Evolutionary conservation across 2,113 vertebrate species (phyloP), one percentile per base, ranked within the genome.

Genomic region (Tretioscincus oriximinensis): DNA sequence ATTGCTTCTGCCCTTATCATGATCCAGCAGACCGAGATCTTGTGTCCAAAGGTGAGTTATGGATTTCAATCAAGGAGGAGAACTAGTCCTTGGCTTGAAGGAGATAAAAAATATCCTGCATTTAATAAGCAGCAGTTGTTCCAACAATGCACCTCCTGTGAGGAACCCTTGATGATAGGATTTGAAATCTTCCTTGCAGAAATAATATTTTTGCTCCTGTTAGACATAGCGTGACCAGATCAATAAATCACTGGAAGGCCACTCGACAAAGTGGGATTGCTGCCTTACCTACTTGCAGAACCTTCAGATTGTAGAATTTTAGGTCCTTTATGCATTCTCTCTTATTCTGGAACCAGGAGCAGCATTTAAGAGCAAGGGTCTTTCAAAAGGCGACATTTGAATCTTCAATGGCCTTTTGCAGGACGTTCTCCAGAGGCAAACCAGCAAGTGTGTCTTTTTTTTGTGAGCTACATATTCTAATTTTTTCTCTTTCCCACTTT

Each of bases 21-120:
- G 97, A 97, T 99, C 93, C 98, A 99, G 81, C 98, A 99, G 94
- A 97, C 96, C 1, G 98, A 99, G 88, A 95, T 99, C 87, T 99
- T 98, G 80, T 99, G 98, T 93, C 98, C 98, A 77, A 99, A 99
- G 96, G 98, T 99, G 91, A 90, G 93, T 16, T 18, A 18, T 0
- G 7, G 80, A 18, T 77, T 69, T 65, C 1, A 49, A 9, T 22
- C 1, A 0, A 11, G 3, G 66, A 66, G 5, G 71, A 73, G 80
- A 73, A 78, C 70, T 61, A 9, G 22, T 22, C 29, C 35, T 1
- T 45, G 49, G 21, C 70, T 54, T 14, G 54, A 21, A 61, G 70
- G 20, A 31, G 26, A n/a, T 9, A 47, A 28, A 6, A 41, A 28
- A 10, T 7, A 24, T 51, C 31, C 28, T 31, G n/a, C 18, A 18